Percentiles rank a stretch among this genome's conserved stretches.
Evolutionary conservation across 2,888 invertebrate species (phyloP).

Genomic region (Autographa pulchrina): DNA sequence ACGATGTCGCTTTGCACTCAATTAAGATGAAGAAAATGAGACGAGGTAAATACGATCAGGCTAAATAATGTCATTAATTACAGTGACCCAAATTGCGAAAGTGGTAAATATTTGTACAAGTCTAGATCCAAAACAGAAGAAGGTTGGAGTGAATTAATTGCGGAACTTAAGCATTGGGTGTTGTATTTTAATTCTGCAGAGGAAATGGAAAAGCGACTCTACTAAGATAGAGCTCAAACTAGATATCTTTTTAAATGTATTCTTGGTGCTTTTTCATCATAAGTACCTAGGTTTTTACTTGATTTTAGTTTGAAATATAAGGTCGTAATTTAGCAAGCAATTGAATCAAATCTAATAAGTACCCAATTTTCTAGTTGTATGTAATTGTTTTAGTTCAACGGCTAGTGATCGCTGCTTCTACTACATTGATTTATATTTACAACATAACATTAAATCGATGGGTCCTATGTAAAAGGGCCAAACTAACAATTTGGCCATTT

Average conservation of each 20-base stretch:
- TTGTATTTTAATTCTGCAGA: conserved; percentile 9
- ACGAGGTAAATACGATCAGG: background rate
- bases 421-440: too few relatives aligned
- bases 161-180: background rate
- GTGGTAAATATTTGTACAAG: conserved; percentile 14
- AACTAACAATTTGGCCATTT: too few relatives aligned
- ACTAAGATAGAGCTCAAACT: background rate
- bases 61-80: background rate
- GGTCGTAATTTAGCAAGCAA: too few relatives aligned
- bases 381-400: too few relatives aligned
- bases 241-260: background rate
- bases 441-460: too few relatives aligned
- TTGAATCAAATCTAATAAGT: too few relatives aligned
- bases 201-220: conserved; percentile 3
- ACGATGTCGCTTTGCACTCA: conserved; percentile 19
- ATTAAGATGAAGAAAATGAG: background rate
- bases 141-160: conserved; percentile 13
- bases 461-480: too few relatives aligned
- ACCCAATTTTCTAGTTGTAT: too few relatives aligned
- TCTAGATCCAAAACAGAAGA: conserved; percentile 23
- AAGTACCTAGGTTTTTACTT: too few relatives aligned
- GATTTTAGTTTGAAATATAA: too few relatives aligned
- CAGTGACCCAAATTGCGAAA: conserved; percentile 19
- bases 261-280: too few relatives aligned
- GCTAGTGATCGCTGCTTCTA: too few relatives aligned